Evolutionary conservation across 2,888 invertebrate species (phyloP), one percentile per base, ranked within the genome.

Genomic region (Agrilus biguttatus): DNA sequence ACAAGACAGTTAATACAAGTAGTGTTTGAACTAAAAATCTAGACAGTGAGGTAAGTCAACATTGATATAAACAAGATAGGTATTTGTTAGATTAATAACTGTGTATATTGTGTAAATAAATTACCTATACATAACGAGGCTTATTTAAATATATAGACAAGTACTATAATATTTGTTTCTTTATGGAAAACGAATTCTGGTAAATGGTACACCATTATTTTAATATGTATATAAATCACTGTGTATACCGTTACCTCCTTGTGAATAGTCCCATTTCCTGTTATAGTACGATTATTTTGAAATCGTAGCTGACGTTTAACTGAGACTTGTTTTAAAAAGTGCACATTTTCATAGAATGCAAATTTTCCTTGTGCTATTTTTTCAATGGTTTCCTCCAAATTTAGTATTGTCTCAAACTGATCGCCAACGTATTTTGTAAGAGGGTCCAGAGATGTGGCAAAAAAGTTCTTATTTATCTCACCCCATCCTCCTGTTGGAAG

Each of bases 281-380:
- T 10, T 28, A 2, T 28, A 10, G 8, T 28, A 8, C 28, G 28
- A 28, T 28, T 28, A 28, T 28, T 46, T 47, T 55, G 58, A 43
- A 63, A 61, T 40, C 63, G 50, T 41, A 71, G 55, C 53, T 75
- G 75, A 36, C 75, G 65, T 48, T 71, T 72, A 1, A 79, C 77
- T 33, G 78, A 73, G 1, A 80, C 67, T 51, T 80, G 74, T 48
- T 78, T 77, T 5, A 89, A 63, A 52, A 76, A 81, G 55, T 82
- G 76, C 8, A 74, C 69, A 57, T 84, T 89, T 54, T 88, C 88
- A 51, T 85, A 90, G 53, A 86, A 84, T 1, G 86, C 84, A 52
- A 82, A 82, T 8, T 72, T 65, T 2, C 87, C 88, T 50, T 73
- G 70, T 0, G 79, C 75, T 6, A 89, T 80, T 54, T 70, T 70